Conservation (phyloP, 2,113 vertebrate species). For the Sapajus apella region DNA sequence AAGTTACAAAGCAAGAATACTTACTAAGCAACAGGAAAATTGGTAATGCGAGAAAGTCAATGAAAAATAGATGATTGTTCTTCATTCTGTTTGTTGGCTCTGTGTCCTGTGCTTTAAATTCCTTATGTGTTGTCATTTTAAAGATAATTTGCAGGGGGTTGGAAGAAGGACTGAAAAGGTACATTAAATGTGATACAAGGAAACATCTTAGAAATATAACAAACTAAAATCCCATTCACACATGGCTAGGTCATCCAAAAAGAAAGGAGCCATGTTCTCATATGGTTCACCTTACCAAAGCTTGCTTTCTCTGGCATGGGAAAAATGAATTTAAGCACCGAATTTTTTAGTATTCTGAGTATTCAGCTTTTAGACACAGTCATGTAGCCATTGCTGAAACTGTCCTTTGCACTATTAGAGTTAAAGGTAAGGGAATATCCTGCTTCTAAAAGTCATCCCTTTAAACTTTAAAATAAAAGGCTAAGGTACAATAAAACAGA, state of each 20-base stretch:
- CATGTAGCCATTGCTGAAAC: constrained; percentile 3
- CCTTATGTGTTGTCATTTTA: constrained; percentile 20
- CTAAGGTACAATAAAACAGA: constrained; percentile 73
- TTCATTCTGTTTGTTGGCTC: constrained; percentile 49
- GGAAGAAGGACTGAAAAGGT: constrained; percentile 14
- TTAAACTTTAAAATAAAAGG: constrained; percentile 76
- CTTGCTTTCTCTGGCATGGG: constrained; percentile 8
- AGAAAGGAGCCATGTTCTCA: not conserved
- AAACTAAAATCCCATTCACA: constrained; percentile 12
- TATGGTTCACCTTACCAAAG: not conserved
- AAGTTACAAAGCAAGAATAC: constrained; percentile 31
- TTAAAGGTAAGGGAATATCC: constrained; percentile 17
- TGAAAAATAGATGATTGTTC: constrained; percentile 20
- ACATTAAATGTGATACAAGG: not conserved
- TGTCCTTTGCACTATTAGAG: constrained; percentile 47
- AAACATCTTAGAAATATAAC: not conserved
- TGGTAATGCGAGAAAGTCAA: constrained; percentile 2
- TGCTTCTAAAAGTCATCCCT: constrained; percentile 38
- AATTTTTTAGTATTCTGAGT: constrained; percentile 38
- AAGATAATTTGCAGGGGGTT: not conserved
- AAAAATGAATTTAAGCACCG: constrained; percentile 56
- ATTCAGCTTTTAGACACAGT: constrained; percentile 48
- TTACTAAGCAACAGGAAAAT: constrained; percentile 50
- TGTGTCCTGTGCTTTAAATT: constrained; percentile 68
- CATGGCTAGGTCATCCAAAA: not conserved